phyloP scores from a whole-genome alignment of 2,797 vertebrate species.

The Mus minutoides region DNA sequence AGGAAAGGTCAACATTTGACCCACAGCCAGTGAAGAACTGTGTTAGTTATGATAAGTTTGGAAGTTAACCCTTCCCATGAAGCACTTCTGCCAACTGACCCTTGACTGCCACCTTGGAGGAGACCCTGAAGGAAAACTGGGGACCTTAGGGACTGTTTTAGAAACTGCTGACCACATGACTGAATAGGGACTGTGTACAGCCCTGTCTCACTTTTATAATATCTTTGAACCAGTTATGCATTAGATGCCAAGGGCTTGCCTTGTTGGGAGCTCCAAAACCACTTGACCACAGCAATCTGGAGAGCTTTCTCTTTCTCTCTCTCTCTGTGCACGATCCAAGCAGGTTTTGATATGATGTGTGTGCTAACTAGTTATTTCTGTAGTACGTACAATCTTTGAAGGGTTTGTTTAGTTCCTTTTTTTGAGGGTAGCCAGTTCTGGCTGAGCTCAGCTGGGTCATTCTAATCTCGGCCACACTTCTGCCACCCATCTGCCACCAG shows the following conservation, averaged over 20 bases:
- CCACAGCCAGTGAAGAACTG: neutral
- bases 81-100: neutral
- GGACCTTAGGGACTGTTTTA: neutral
- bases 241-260: neutral
- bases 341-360: neutral
- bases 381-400: neutral
- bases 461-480: neutral
- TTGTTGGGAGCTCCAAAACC: neutral
- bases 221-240: neutral
- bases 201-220: neutral
- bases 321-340: neutral
- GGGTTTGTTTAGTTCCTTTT: neutral
- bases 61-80: neutral
- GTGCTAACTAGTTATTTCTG: slow-evolving; percentile 2
- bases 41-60: neutral
- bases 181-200: neutral
- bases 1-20: neutral
- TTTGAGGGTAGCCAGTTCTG: neutral
- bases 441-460: slow-evolving; percentile 12
- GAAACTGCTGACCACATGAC: neutral
- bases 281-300: slow-evolving; percentile 25
- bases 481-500: neutral
- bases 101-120: neutral
- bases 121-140: neutral
- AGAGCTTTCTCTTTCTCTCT: neutral